These are phyloP conservation scores for Melanotaenia boesemani DNA, from an alignment of 2,797 vertebrate genomes.

Conservation along the genomic window DNA sequence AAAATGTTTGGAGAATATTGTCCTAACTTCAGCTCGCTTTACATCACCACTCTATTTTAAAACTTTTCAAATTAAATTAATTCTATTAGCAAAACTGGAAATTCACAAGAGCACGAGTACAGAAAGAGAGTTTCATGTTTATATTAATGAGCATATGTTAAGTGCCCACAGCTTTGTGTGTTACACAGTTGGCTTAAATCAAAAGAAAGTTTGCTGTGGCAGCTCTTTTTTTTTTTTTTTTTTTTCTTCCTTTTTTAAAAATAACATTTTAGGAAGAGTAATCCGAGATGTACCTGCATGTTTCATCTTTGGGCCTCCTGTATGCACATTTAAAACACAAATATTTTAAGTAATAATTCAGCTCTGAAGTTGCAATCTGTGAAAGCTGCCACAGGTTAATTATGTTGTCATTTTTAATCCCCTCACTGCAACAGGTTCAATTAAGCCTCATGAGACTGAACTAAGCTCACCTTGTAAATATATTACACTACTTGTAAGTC, in stretches of 20 bases:
- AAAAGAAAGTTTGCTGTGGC: conserved; percentile 27
- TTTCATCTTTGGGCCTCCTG: conserved; percentile 17
- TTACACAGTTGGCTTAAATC: conserved; percentile 32
- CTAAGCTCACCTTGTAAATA: conserved; percentile 38
- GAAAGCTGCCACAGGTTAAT: conserved; percentile 70
- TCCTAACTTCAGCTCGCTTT: background rate
- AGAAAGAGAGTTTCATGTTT: conserved; percentile 17
- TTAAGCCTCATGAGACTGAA: conserved; percentile 39
- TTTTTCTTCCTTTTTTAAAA: no score
- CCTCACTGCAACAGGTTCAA: conserved; percentile 73
- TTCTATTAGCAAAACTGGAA: conserved; percentile 15
- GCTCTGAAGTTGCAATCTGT: conserved; percentile 38
- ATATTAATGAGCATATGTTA: conserved; percentile 16
- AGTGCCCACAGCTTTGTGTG: conserved; percentile 32
- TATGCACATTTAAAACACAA: conserved; percentile 24
- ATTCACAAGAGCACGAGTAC: background rate
- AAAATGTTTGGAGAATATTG: conserved; percentile 20
- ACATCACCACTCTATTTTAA: background rate
- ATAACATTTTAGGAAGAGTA: background rate
- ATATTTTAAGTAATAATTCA: conserved; percentile 23
- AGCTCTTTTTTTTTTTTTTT: conserved; percentile 14
- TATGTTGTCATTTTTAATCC: conserved; percentile 61
- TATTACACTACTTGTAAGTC: conserved; percentile 14
- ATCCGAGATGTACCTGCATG: conserved; percentile 12
- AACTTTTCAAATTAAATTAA: conserved; percentile 22